These are phyloP conservation scores for Dipus sagitta DNA, from an alignment of 2,797 vertebrate species.

Conservation along the genomic window DNA sequence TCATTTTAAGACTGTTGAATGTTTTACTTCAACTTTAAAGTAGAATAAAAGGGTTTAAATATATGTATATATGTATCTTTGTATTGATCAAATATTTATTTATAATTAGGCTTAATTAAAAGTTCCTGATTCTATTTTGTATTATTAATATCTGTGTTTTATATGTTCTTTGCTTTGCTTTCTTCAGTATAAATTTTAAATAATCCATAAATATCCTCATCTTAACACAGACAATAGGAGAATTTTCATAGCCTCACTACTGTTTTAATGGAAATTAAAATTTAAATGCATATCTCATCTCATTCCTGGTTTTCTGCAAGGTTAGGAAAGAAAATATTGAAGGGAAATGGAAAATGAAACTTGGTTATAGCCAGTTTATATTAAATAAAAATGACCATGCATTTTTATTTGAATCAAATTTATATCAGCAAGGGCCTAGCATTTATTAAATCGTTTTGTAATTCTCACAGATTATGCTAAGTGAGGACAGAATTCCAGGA, in stretches of 20 bases:
- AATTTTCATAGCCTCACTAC: not conserved
- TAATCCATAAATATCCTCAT: not conserved
- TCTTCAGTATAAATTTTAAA: not conserved
- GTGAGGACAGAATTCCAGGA: constrained; percentile 33
- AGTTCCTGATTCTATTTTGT: not conserved
- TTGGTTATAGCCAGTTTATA: constrained; percentile 32
- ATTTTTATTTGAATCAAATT: constrained; percentile 67
- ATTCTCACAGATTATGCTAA: constrained; percentile 46
- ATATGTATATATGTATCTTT: not conserved
- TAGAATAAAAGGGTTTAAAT: constrained; percentile 36
- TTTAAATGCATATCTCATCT: constrained; percentile 39
- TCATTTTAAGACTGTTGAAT: constrained; percentile 6
- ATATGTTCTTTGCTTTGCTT: constrained; percentile 19
- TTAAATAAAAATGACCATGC: constrained; percentile 55
- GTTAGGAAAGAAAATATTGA: constrained; percentile 20
- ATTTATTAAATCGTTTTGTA: constrained; percentile 49
- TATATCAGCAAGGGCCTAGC: not conserved
- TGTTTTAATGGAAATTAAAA: constrained; percentile 37
- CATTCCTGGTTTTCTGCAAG: constrained; percentile 14
- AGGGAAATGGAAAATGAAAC: constrained; percentile 38
- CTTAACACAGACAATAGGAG: not conserved
- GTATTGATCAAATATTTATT: constrained; percentile 42
- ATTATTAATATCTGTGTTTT: not conserved
- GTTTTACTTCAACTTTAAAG: constrained; percentile 43
- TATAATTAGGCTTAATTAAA: constrained; percentile 2